Evolutionary conservation across 2,797 vertebrate genomes (phyloP).

Genomic region (Argya squamiceps): DNA sequence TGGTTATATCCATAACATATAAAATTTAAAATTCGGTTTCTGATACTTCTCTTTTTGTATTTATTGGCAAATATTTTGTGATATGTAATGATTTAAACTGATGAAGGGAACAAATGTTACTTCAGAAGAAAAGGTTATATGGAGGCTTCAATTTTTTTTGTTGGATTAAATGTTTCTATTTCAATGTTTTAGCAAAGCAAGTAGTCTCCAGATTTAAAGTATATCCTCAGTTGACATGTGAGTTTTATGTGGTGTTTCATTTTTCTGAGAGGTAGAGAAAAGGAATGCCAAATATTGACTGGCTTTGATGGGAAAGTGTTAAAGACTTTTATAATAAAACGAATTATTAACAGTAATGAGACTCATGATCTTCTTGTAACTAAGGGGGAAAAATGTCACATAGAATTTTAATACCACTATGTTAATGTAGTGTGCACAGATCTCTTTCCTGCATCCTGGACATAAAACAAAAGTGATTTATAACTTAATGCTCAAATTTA

Average conservation of each 20-base stretch:
- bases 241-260: background rate
- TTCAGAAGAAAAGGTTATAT: background rate
- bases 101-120: background rate
- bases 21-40: background rate
- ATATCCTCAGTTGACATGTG: background rate
- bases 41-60: background rate
- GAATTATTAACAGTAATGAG: background rate
- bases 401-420: background rate
- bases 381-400: background rate
- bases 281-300: background rate
- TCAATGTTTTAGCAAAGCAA: background rate
- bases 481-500: background rate
- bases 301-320: background rate
- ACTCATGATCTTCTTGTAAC: background rate
- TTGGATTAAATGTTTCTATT: background rate
- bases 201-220: background rate
- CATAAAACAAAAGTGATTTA: background rate
- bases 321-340: background rate
- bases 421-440: background rate
- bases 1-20: background rate
- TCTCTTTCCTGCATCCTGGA: background rate
- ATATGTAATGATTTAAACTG: background rate
- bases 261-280: background rate
- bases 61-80: background rate
- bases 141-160: background rate